Conservation (phyloP, 2,888 invertebrate species). For the Creontiades dilutus region DNA sequence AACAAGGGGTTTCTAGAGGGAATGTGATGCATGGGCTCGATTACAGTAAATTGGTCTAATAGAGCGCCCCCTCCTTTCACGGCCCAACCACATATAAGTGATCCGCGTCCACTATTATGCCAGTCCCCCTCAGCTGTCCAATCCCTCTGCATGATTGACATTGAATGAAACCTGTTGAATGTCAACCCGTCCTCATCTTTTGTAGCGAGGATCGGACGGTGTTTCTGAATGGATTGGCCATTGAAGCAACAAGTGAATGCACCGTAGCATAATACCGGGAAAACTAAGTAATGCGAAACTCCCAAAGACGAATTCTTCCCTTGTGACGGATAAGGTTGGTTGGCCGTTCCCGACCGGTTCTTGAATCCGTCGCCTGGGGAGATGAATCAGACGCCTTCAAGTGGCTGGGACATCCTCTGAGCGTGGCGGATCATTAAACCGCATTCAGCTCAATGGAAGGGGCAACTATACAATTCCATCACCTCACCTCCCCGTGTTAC, state of each 20-base stretch:
- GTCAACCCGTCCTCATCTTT: background rate
- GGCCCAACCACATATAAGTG: constrained; percentile 22
- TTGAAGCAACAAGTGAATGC: background rate
- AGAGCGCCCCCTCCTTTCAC: background rate
- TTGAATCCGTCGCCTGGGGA: no score
- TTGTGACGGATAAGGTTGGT: no score
- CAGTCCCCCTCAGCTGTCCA: background rate
- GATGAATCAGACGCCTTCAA: no score
- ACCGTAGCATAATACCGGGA: no score
- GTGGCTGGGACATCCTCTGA: no score
- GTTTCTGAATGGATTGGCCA: background rate
- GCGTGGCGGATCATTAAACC: no score
- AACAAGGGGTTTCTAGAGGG: background rate
- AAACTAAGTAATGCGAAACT: no score
- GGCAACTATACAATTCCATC: no score
- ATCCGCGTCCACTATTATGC: constrained; percentile 35
- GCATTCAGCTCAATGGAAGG: no score
- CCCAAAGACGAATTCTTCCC: no score
- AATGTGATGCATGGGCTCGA: constrained; percentile 16
- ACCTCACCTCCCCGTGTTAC: no score
- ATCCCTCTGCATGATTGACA: constrained; percentile 28
- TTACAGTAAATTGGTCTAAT: constrained; percentile 30
- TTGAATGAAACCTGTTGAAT: constrained; percentile 19
- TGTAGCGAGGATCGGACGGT: background rate
- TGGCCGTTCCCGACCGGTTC: no score